phyloP scores from a whole-genome alignment of 2,888 invertebrate species.

The Antheraea assamensis region DNA sequence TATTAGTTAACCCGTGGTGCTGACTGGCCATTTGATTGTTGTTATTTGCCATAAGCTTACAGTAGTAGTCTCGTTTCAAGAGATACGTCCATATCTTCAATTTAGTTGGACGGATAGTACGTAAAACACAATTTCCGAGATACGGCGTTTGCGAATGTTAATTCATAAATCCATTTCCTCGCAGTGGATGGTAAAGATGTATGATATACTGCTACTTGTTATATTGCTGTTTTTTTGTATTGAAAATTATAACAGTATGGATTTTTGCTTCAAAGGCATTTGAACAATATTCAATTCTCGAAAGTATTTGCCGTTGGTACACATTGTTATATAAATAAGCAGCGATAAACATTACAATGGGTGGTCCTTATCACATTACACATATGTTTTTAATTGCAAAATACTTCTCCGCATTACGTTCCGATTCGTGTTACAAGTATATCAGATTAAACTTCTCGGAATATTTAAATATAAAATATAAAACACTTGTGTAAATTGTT shows the following conservation, averaged over 20 bases:
- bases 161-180: constrained; percentile 41
- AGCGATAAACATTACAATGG: constrained; percentile 26
- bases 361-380: constrained; percentile 34
- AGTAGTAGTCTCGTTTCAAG: background rate
- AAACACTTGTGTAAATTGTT: background rate
- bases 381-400: constrained; percentile 30
- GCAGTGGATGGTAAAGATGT: constrained; percentile 38
- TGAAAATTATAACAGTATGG: background rate
- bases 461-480: background rate
- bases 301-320: background rate
- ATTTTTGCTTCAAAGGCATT: background rate
- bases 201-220: constrained; percentile 42
- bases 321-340: constrained; percentile 4
- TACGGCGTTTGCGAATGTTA: constrained; percentile 33
- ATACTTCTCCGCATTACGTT: constrained; percentile 27
- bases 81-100: background rate
- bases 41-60: too few species aligned
- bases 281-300: background rate
- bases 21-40: too few species aligned
- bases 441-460: constrained; percentile 8
- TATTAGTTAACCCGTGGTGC: too few species aligned
- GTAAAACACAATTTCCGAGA: background rate
- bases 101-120: background rate
- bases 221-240: background rate
- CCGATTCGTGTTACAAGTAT: constrained; percentile 7